These are phyloP conservation scores for Brevipalpus yothersi DNA, from an alignment of 1,140 invertebrate genomes.

Conservation along the genomic window DNA sequence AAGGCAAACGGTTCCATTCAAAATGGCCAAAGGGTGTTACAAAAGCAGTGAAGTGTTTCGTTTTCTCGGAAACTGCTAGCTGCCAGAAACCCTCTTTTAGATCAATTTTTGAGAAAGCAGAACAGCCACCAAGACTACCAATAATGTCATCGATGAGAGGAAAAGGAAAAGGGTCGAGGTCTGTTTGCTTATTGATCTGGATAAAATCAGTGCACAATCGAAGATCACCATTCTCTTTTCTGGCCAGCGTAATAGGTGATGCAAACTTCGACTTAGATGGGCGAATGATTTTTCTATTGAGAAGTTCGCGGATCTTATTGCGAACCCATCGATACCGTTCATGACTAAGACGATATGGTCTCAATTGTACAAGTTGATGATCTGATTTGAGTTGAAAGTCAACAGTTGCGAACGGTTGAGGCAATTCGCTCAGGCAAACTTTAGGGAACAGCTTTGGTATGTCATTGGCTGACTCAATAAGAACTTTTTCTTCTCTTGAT, in stretches of 20 bases:
- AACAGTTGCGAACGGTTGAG: neutral
- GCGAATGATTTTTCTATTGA: neutral
- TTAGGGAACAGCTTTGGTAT: neutral
- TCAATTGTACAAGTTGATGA: neutral
- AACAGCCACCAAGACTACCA: neutral
- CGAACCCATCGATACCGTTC: neutral
- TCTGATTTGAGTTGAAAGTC: neutral
- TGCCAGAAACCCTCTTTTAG: constrained; percentile 17
- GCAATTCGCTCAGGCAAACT: neutral
- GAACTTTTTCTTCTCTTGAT: neutral
- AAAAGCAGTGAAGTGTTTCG: constrained; percentile 13
- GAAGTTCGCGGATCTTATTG: neutral
- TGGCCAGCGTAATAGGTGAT: neutral
- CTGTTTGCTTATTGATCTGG: neutral
- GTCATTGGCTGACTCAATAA: neutral
- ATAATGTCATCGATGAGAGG: neutral
- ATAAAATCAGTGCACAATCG: constrained; percentile 12
- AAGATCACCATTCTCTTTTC: neutral
- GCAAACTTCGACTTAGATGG: neutral
- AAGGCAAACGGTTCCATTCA: constrained; percentile 17
- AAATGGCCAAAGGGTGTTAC: constrained; percentile 4
- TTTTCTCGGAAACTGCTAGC: constrained; percentile 13
- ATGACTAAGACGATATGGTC: neutral
- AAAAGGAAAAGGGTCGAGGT: neutral
- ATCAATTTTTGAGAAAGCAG: constrained; percentile 5